A percentile compares a stretch with the other conserved stretches of the same genome.
These are phyloP conservation scores for Aurelia coerulea DNA, from an alignment of 30 jellyfish, hydroid and myxozoan genomes.

Conservation along the genomic window DNA sequence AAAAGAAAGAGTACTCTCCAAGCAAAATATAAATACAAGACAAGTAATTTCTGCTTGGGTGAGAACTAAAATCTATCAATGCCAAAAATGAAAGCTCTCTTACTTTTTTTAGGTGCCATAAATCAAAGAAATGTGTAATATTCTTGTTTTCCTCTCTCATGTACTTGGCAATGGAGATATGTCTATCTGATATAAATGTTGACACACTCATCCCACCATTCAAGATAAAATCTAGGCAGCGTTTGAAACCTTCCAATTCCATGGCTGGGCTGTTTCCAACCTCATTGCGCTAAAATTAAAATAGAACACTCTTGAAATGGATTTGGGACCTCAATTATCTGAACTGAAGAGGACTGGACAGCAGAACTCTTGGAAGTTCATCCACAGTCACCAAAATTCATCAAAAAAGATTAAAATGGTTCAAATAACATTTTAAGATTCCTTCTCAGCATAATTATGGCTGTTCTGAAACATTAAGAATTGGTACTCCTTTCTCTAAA, in stretches of 20 bases:
- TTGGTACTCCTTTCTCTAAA: too few relatives aligned
- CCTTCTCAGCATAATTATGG: too few relatives aligned
- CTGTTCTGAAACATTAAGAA: too few relatives aligned
- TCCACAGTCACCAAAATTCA: too few relatives aligned
- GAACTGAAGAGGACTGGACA: too few relatives aligned
- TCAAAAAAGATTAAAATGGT: too few relatives aligned
- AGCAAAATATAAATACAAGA: too few relatives aligned
- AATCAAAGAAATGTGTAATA: not conserved
- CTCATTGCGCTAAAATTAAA: constrained; percentile 12
- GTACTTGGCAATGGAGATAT: constrained; percentile 11
- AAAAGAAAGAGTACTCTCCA: too few relatives aligned
- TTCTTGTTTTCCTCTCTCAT: constrained; percentile 13
- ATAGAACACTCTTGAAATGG: not conserved
- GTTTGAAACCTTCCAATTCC: constrained; percentile 23
- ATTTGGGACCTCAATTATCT: too few relatives aligned
- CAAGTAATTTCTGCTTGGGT: too few relatives aligned
- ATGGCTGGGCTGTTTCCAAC: constrained; percentile 22
- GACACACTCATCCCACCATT: constrained; percentile 1
- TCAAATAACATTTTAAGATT: too few relatives aligned
- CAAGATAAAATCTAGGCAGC: constrained; percentile 7
- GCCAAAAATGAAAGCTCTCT: not conserved
- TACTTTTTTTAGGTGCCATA: constrained; percentile 28
- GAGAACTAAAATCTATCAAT: not conserved
- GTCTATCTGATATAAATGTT: constrained; percentile 9
- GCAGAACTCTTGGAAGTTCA: too few relatives aligned